A percentile compares a stretch with the other conserved stretches of the same genome.
phyloP scores from a whole-genome alignment of 2,888 invertebrate genomes.

The Sceliomorpha sp. region DNA sequence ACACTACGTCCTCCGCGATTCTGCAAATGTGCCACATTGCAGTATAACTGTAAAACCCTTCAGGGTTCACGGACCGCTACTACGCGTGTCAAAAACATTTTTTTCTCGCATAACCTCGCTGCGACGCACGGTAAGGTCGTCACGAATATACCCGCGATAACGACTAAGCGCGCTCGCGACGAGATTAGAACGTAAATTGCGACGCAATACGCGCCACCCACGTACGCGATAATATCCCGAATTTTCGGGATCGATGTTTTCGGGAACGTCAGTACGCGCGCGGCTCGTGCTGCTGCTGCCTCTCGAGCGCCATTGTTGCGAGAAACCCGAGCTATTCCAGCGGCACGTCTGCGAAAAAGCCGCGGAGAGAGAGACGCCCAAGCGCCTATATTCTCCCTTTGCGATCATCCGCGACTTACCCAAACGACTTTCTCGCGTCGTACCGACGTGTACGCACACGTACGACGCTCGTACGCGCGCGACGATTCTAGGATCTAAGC shows the following conservation, averaged over 20 bases:
- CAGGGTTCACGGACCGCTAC: slow-evolving; percentile 79
- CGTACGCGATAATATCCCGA: slow-evolving; percentile 64
- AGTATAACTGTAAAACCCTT: slow-evolving; percentile 81
- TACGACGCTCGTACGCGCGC: background rate
- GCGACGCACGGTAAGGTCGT: slow-evolving; percentile 34
- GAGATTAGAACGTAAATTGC: slow-evolving; percentile 70
- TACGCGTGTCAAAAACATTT: slow-evolving; percentile 79
- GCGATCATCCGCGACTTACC: too few relatives aligned
- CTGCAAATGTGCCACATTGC: slow-evolving; percentile 81
- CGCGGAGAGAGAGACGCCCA: slow-evolving; percentile 4
- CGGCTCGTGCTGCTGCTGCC: too few relatives aligned
- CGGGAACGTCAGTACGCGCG: slow-evolving; percentile 75
- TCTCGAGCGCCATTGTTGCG: slow-evolving; percentile 77
- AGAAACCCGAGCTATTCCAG: slow-evolving; percentile 63
- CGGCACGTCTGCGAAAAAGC: slow-evolving; percentile 64
- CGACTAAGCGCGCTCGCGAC: slow-evolving; percentile 4
- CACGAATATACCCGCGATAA: slow-evolving; percentile 24
- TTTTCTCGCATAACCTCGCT: slow-evolving; percentile 74
- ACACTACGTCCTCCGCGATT: slow-evolving; percentile 76
- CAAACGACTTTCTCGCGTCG: too few relatives aligned
- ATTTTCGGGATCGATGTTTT: slow-evolving; percentile 72
- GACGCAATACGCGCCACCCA: slow-evolving; percentile 70
- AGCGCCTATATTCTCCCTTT: too few relatives aligned
- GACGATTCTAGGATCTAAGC: background rate
- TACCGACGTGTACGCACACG: background rate